These are phyloP conservation scores for Streptopelia turtur DNA, from an alignment of 2,797 vertebrate species.

Conservation along the genomic window DNA sequence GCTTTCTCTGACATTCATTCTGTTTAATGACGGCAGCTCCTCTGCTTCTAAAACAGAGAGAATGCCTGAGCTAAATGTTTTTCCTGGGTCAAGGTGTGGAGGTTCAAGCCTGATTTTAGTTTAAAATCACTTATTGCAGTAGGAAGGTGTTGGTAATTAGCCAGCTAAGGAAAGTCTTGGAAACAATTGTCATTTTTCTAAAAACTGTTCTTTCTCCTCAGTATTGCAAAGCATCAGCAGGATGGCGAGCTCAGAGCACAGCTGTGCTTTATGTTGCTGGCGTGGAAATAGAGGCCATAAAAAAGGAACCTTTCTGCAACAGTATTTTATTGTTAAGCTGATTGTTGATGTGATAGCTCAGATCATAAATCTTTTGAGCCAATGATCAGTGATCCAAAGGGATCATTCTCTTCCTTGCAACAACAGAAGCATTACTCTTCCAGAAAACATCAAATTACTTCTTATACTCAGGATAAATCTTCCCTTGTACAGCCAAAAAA, in stretches of 20 bases:
- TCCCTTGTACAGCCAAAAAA: not conserved
- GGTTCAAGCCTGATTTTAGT: not conserved
- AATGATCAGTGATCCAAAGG: not conserved
- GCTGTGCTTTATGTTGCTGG: constrained; percentile 64
- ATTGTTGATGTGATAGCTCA: constrained; percentile 35
- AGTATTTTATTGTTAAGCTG: constrained; percentile 50
- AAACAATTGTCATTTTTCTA: not conserved
- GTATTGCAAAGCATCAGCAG: not conserved
- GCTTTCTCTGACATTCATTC: not conserved
- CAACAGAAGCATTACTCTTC: not conserved
- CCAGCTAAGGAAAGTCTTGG: not conserved
- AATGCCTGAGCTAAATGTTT: not conserved
- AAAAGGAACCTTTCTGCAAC: constrained; percentile 7
- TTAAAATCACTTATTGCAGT: not conserved
- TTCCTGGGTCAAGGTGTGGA: not conserved
- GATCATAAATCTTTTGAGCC: constrained; percentile 30
- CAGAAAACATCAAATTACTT: constrained; percentile 11
- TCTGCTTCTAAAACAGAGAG: not conserved
- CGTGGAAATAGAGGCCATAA: constrained; percentile 20
- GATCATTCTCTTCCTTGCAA: constrained; percentile 24
- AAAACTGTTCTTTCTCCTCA: not conserved
- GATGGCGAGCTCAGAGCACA: constrained; percentile 58
- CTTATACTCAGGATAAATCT: not conserved
- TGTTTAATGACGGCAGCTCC: not conserved
- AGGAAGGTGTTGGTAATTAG: not conserved